Base-by-base conservation (phyloP, 2,113 vertebrate species). In the Phoxinus phoxinus region DNA sequence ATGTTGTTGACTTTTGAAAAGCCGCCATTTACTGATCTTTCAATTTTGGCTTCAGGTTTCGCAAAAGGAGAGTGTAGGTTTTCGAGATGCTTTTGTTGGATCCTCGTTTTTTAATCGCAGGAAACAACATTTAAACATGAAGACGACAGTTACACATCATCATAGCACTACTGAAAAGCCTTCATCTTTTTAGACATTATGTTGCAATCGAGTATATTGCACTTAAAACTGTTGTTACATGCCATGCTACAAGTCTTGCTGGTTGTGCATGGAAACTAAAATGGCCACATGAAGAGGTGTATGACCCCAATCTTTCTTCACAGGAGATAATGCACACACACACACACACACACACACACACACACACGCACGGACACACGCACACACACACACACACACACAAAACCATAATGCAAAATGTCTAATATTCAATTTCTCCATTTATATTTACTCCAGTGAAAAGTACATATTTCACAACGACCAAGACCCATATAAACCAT, bases 211-310 rank as follows among this genome's bases (percentile, higher is more conserved):
- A 69, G 23, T 56, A 32, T 32, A 21, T 46, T 65, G 4, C n/a
- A 21, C 74, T 7, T 35, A 48, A 35, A 23, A 51, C 7, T n/a
- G 51, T 21, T 65, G 37, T 12, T 41, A 71, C 1, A 23, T 37
- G 32, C 37, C 6, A 53, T 12, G 12, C 65, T 9, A 46, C 41
- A 44, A 46, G n/a, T 46, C 76, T 41, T 21, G 37, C 37, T 27
- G 58, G n/a, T 17, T 46, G 71, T 73, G 37, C 0, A 25, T 15
- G n/a, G 58, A 81, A 81, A 81, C 35, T 61, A 79, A 79, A 61
- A 79, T 79, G 56, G 77, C 37, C 37, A 63, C 58, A 17, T 63
- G 32, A 81, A 65, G 25, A 65, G n/a, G 37, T 81, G 78, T 81
- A 37, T 35, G 51, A 78, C 48, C 51, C 63, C 41, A 19, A 65